Evolutionary conservation across 92 coral and sea anemone species (phyloP).

Genomic region (Virgularia gustaviana): DNA sequence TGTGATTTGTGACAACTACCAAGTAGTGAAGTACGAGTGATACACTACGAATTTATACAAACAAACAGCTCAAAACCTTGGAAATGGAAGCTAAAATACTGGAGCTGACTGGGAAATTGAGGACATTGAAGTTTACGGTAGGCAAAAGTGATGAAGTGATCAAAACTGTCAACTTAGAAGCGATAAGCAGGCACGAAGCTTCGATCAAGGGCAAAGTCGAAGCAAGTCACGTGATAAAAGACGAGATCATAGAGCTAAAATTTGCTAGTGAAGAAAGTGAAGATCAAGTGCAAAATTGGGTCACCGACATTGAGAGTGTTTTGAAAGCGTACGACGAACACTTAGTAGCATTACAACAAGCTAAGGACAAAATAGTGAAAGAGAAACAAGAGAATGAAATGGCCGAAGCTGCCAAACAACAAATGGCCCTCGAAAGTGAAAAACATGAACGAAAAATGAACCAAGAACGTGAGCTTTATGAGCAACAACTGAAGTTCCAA

Average conservation of each 20-base stretch:
- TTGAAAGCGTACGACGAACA: neutral
- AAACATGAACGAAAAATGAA: neutral
- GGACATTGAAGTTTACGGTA: constrained; percentile 4
- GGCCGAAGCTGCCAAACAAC: neutral
- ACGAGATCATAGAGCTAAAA: constrained; percentile 1
- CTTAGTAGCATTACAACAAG: neutral
- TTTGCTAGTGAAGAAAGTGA: neutral
- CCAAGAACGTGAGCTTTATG: neutral
- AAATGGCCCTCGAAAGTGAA: neutral
- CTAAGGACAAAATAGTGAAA: neutral
- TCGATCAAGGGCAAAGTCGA: neutral
- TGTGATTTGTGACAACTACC: neutral
- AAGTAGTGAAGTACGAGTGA: neutral
- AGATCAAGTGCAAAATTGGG: constrained; percentile 10
- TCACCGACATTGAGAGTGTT: neutral
- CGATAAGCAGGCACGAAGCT: neutral
- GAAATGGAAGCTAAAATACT: neutral
- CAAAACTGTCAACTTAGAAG: neutral
- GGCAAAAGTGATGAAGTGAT: neutral
- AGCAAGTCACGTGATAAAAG: constrained; percentile 4
- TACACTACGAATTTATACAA: neutral
- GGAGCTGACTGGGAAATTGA: constrained; percentile 1
- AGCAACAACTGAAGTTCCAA: constrained; percentile 2
- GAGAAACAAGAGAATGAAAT: neutral
- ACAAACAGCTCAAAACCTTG: neutral